A percentile compares a stretch with the other conserved stretches of the same genome.
phyloP scores from a whole-genome alignment of 1,140 invertebrate species.

The Drosophila yakuba region DNA sequence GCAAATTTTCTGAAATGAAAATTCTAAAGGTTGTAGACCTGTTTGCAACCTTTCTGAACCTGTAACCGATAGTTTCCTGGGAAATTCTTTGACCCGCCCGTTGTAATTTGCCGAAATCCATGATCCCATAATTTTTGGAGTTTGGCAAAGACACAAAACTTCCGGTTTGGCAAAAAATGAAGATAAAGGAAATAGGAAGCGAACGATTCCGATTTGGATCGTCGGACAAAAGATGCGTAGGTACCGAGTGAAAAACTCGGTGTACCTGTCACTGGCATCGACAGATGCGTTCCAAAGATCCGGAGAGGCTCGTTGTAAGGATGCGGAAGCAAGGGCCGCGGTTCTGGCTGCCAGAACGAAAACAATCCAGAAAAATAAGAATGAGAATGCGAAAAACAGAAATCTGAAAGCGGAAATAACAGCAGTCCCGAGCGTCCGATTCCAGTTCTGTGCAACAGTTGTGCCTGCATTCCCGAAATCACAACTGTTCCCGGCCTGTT shows the following conservation, averaged over 20 bases:
- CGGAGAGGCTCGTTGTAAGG: slow-evolving; percentile 41
- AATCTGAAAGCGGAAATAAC: slow-evolving; percentile 65
- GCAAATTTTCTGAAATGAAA: slow-evolving; percentile 56
- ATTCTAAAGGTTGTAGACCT: slow-evolving; percentile 37
- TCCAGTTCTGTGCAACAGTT: slow-evolving; percentile 67
- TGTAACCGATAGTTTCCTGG: slow-evolving; percentile 62
- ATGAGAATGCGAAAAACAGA: slow-evolving; percentile 40
- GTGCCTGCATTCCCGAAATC: slow-evolving; percentile 59
- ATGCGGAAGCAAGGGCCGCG: slow-evolving; percentile 63
- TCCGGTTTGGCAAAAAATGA: slow-evolving; percentile 52
- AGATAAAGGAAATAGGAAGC: slow-evolving; percentile 45
- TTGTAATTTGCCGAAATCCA: slow-evolving; percentile 67
- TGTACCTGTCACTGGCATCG: slow-evolving; percentile 66
- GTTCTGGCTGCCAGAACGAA: slow-evolving; percentile 55
- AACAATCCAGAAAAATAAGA: slow-evolving; percentile 59
- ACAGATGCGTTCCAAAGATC: slow-evolving; percentile 66
- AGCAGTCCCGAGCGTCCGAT: slow-evolving; percentile 49
- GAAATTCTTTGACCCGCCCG: slow-evolving; percentile 41
- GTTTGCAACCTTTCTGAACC: slow-evolving; percentile 37
- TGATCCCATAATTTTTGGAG: slow-evolving; percentile 65
- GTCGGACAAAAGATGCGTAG: slow-evolving; percentile 60
- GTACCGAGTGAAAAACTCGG: slow-evolving; percentile 12
- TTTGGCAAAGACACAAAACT: slow-evolving; percentile 71
- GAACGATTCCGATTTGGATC: slow-evolving; percentile 26
- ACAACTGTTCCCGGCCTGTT: slow-evolving; percentile 66